A percentile compares a stretch with the other conserved stretches of the same genome.
Conservation (phyloP, 1,140 invertebrate genomes). For the Magallana angulata region DNA sequence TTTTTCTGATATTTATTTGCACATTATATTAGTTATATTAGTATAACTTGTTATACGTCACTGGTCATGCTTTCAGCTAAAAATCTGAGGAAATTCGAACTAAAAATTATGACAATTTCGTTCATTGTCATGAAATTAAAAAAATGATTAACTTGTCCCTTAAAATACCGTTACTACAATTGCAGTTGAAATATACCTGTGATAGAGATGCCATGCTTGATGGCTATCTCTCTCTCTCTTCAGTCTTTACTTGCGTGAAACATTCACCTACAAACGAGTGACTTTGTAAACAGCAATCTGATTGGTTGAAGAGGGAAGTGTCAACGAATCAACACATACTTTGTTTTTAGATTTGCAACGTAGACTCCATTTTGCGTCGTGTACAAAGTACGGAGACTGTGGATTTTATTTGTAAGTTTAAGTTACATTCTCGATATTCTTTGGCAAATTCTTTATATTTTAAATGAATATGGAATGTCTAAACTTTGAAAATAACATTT, state of each 20-base stretch:
- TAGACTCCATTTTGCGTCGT: slow-evolving; percentile 44
- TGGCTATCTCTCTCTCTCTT: not conserved
- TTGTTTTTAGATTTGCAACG: slow-evolving; percentile 16
- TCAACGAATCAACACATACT: not conserved
- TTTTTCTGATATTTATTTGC: not conserved
- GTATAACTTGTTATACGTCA: not conserved
- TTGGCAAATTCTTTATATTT: not conserved
- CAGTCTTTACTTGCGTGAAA: not conserved
- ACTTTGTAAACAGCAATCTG: not conserved
- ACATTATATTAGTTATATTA: not conserved
- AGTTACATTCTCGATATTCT: not conserved
- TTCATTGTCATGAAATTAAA: not conserved
- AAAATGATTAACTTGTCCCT: not conserved
- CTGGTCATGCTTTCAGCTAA: not conserved
- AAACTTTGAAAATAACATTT: not conserved
- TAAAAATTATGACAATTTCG: not conserved
- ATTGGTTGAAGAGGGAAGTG: not conserved
- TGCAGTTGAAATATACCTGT: not conserved
- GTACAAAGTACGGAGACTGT: slow-evolving; percentile 38
- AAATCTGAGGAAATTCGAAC: not conserved
- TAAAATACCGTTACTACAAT: not conserved
- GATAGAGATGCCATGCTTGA: not conserved
- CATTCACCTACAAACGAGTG: not conserved
- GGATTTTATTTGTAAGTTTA: slow-evolving; percentile 11
- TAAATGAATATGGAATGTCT: not conserved